Evolutionary conservation across 1,140 invertebrate species (phyloP).

Genomic region (Pseudomyrmex gracilis): DNA sequence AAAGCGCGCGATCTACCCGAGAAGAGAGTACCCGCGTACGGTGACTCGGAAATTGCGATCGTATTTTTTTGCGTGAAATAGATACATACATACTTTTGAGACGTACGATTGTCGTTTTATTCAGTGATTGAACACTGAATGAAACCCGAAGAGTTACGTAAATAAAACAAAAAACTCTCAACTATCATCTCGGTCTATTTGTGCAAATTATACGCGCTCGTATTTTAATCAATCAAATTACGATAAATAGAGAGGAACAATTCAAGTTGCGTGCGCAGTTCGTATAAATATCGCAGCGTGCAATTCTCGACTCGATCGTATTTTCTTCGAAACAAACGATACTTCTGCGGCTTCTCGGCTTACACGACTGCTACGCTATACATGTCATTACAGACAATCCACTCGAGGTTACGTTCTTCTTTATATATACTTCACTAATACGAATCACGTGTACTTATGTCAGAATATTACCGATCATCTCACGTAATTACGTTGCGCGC

Average conservation of each 20-base stretch:
- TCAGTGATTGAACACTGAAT: no score
- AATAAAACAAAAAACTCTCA: no score
- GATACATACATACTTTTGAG: no score
- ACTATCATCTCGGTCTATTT: background rate
- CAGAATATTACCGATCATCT: slow-evolving; percentile 54
- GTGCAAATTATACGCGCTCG: background rate
- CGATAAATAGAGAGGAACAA: background rate
- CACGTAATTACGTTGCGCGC: slow-evolving; percentile 38
- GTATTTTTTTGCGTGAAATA: background rate
- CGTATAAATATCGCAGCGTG: no score
- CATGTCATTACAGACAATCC: slow-evolving; percentile 30
- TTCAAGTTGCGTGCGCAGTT: no score
- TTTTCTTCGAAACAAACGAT: slow-evolving; percentile 34
- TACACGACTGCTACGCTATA: background rate
- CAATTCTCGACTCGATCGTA: slow-evolving; percentile 6
- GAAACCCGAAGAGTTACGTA: no score
- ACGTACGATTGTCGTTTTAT: no score
- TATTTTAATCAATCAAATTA: background rate
- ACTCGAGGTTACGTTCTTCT: slow-evolving; percentile 49
- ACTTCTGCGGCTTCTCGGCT: slow-evolving; percentile 24
- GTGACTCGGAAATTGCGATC: background rate
- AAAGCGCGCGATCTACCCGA: slow-evolving; percentile 52
- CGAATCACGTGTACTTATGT: slow-evolving; percentile 13
- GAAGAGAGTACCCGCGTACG: background rate
- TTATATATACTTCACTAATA: slow-evolving; percentile 17